Conservation (phyloP, 1,140 invertebrate genomes). For the Temnothorax longispinosus region DNA sequence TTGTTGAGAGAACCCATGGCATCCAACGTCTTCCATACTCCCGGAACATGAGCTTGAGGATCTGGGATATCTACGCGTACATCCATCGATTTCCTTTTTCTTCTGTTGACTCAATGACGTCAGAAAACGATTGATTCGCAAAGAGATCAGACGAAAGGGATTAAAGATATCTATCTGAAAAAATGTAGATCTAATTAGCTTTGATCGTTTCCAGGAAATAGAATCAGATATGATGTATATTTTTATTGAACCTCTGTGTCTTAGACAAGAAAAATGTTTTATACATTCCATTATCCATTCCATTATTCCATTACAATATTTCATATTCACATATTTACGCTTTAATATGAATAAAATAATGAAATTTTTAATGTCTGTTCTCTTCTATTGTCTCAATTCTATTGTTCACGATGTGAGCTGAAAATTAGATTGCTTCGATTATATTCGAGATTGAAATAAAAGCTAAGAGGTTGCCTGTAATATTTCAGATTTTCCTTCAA, state of each 20-base stretch:
- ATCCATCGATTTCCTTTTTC: slow-evolving; percentile 35
- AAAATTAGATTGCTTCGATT: neutral
- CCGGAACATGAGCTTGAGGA: slow-evolving; percentile 64
- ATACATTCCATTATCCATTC: neutral
- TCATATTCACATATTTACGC: neutral
- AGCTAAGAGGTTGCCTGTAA: neutral
- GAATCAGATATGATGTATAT: neutral
- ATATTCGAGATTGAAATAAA: neutral
- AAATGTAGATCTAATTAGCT: slow-evolving; percentile 20
- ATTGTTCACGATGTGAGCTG: neutral
- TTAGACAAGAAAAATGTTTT: neutral
- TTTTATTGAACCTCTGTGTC: neutral
- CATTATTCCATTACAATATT: neutral
- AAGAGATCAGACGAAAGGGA: neutral
- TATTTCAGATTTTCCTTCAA: neutral
- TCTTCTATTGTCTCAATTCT: neutral
- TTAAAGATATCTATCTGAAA: neutral
- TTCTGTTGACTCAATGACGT: slow-evolving; percentile 50
- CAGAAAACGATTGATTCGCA: slow-evolving; percentile 49
- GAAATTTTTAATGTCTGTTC: neutral
- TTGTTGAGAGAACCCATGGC: slow-evolving; percentile 71
- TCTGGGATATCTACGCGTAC: slow-evolving; percentile 58
- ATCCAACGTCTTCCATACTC: slow-evolving; percentile 69
- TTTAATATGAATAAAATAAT: neutral
- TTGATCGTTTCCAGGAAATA: neutral